Base-by-base conservation (phyloP, 2,797 vertebrate genomes). In the Danio jaintianensis region DNA sequence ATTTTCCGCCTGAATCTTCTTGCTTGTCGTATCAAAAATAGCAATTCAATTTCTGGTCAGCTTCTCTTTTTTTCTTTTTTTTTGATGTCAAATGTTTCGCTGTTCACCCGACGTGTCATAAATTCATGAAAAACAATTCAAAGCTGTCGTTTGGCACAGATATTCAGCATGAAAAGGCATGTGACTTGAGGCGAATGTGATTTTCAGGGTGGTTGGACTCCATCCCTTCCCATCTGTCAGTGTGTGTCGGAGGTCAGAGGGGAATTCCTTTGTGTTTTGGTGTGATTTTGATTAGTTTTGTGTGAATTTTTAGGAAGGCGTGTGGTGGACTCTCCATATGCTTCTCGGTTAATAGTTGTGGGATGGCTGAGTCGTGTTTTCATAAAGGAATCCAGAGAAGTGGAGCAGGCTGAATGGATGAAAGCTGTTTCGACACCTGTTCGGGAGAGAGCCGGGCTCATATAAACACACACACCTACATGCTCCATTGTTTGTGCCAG, bases 201-300 rank as follows among this genome's bases (percentile, higher is more conserved):
- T 78, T 83, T 75, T 83, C 58, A 15, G 66, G 82, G 76, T 75
- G 68, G 43, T 47, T 79, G 58, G 77, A 62, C 77, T 42, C n/a
- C 13, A n/a, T 47, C 68, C 43, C 22, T 63, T 12, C 18, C 70
- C 76, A 81, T 81, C 81, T 75, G 74, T 78, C 56, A 75, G 80
- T 11, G 70, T 61, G 79, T 59, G 64, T 56, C 1, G 56, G 61
- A 58, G 75, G 70, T 72, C 73, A 56, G 64, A 67, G 64, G 38
- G 69, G 62, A 64, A 68, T 66, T 76, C 79, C 71, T 48, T 79
- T 73, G 83, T 86, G 82, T 78, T 74, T 87, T 80, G 74, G 67
- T 85, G 76, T 67, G 74, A 82, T 80, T 81, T 75, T 79, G 83
- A 88, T 88, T 87, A 85, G 81, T 78, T 73, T 61, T 69, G 29